These are phyloP conservation scores for Caenorhabditis briggsae DNA, from an alignment of 1,140 invertebrate species.

Conservation along the genomic window DNA sequence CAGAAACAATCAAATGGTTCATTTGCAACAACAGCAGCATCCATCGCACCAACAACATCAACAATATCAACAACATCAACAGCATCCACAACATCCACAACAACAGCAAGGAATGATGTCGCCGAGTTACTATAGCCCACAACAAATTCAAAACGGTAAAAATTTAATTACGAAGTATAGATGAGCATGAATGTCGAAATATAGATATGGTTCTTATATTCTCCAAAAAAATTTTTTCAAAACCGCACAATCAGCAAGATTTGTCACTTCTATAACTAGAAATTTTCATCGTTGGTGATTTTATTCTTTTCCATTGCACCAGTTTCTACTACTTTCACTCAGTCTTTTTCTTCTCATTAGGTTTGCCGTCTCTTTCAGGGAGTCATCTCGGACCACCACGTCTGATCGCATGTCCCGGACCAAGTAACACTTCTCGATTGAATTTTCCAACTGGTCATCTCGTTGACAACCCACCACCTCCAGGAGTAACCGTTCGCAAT, in stretches of 20 bases:
- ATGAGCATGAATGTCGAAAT: not conserved
- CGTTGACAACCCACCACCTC: not conserved
- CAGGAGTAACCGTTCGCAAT: constrained; percentile 18
- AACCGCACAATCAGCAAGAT: no score
- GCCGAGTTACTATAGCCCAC: not conserved
- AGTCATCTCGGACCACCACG: not conserved
- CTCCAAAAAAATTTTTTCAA: no score
- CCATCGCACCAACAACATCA: no score
- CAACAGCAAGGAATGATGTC: not conserved
- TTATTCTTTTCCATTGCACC: not conserved
- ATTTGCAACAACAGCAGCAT: not conserved
- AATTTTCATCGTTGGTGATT: no score
- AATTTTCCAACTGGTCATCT: not conserved
- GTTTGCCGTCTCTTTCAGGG: constrained; percentile 1
- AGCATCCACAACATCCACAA: not conserved
- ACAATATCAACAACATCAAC: no score
- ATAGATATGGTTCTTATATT: not conserved
- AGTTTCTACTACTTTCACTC: not conserved
- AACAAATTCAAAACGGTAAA: constrained; percentile 39
- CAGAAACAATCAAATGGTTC: constrained; percentile 22
- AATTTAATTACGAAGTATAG: not conserved
- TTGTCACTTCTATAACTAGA: no score
- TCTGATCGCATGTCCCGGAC: not conserved
- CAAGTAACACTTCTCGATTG: not conserved
- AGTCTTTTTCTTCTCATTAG: not conserved